Base-by-base conservation (phyloP, 2,888 invertebrate genomes). In the Hydrotaea diabolus region DNA sequence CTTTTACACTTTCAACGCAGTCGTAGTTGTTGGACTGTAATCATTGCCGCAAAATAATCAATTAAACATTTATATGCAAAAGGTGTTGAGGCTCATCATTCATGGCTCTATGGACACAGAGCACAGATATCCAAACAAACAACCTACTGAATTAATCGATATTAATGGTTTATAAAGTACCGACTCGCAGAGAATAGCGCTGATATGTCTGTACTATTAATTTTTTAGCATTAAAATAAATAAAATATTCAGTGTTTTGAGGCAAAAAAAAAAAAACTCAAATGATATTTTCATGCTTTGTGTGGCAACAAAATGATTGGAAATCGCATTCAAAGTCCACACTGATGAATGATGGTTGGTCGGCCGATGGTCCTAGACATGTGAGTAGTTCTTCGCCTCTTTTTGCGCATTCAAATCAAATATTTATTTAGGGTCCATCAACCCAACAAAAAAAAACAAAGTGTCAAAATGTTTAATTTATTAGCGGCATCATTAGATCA, bases 391-490 rank as follows among this genome's bases (percentile, higher is more conserved):
- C 26, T 59, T 59, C 19, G 39, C 23, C 13, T 4, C 31, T 43
- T 62, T 62, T 49, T 13, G 49, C 49, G n/a, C 77, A 75, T 75
- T 62, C 69, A 77, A 77, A 83, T 62, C 57, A 46, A 78, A 79
- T 66, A 76, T 72, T 64, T 66, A 71, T 80, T 74, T 73, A 72
- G 39, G 9, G 64, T 64, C 69, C 77, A 83, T 80, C 72, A 71
- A 71, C n/a, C n/a, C n/a, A n/a, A 31, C 31, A 7, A 7, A 7
- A 31, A 31, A 31, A 31, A 80, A n/a, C n/a, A 79, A 87, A 87
- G 82, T 90, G 90, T 90, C 90, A 90, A 87, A 90, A 87, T 83
- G 85, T 73, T 87, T 90, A 88, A 90, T 90, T 90, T 91, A 90
- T 90, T 87, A 85, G 85, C 82, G 69, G 81, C 75, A 87, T 89